Conservation (phyloP, 1,140 invertebrate genomes). For the Dolichoris vasculosae region DNA sequence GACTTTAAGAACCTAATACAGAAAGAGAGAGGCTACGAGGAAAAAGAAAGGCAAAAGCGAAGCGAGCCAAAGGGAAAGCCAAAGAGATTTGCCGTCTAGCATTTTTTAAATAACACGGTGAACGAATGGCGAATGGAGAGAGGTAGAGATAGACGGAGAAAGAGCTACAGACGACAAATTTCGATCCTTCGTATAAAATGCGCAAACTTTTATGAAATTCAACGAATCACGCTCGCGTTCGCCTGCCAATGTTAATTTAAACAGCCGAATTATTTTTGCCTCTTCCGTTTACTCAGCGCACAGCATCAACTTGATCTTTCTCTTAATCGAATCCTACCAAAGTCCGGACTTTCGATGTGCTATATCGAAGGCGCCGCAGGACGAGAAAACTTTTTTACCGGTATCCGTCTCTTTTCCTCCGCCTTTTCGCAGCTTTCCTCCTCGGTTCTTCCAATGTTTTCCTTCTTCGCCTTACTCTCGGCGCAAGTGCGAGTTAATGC, state of each 20-base stretch:
- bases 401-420: not conserved
- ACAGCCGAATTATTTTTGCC: not conserved
- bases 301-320: not conserved
- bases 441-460: not conserved
- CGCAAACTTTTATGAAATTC: slow-evolving; percentile 7
- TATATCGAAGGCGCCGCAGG: not conserved
- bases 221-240: not conserved
- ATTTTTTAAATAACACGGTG: slow-evolving; percentile 23
- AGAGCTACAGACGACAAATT: not conserved
- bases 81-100: not conserved
- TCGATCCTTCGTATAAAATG: not conserved
- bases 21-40: slow-evolving; percentile 18
- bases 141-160: not conserved
- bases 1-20: not conserved
- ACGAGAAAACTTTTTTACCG: slow-evolving; percentile 2
- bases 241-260: slow-evolving; percentile 16
- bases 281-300: not conserved
- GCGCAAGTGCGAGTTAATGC: not conserved
- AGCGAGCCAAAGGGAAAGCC: not conserved
- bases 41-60: not conserved
- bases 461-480: not conserved
- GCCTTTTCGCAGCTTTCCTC: too few species aligned
- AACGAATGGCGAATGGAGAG: not conserved
- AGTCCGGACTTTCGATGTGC: not conserved
- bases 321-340: not conserved